These are phyloP conservation scores for Drusus annulatus DNA, from an alignment of 1,140 invertebrate genomes.

Conservation along the genomic window DNA sequence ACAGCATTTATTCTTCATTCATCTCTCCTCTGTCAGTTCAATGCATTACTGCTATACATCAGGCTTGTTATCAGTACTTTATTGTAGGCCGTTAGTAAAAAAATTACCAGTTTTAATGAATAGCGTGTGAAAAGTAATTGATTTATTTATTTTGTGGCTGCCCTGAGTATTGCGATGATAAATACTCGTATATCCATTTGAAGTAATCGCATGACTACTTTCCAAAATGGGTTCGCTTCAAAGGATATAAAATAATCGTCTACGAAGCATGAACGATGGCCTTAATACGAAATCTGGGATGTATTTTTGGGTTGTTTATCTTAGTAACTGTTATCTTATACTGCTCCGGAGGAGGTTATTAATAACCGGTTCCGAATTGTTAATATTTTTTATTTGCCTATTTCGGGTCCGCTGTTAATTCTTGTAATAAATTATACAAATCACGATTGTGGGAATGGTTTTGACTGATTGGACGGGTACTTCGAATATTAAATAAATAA, in stretches of 20 bases:
- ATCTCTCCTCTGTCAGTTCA: too few relatives aligned
- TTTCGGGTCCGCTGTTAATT: background rate
- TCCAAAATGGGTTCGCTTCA: background rate
- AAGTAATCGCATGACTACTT: slow-evolving; percentile 13
- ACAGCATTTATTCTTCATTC: too few relatives aligned
- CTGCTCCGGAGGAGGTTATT: background rate
- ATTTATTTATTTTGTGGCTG: too few relatives aligned
- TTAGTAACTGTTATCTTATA: slow-evolving; percentile 9
- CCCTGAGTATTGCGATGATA: background rate
- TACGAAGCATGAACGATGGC: background rate
- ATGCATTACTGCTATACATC: too few relatives aligned
- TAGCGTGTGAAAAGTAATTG: too few relatives aligned
- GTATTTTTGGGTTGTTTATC: slow-evolving; percentile 20
- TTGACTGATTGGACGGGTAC: background rate
- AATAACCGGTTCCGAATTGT: background rate
- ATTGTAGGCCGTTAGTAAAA: too few relatives aligned
- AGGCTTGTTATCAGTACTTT: too few relatives aligned
- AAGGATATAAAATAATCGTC: slow-evolving; percentile 1
- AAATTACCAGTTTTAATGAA: too few relatives aligned
- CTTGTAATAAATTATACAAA: background rate
- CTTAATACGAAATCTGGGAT: background rate
- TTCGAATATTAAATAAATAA: background rate
- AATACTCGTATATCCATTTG: slow-evolving; percentile 8
- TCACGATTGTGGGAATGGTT: background rate
- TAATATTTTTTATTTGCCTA: background rate